Conservation (phyloP, 53 echinoderm and acorn worm genomes). For the Stichopus horrens region DNA sequence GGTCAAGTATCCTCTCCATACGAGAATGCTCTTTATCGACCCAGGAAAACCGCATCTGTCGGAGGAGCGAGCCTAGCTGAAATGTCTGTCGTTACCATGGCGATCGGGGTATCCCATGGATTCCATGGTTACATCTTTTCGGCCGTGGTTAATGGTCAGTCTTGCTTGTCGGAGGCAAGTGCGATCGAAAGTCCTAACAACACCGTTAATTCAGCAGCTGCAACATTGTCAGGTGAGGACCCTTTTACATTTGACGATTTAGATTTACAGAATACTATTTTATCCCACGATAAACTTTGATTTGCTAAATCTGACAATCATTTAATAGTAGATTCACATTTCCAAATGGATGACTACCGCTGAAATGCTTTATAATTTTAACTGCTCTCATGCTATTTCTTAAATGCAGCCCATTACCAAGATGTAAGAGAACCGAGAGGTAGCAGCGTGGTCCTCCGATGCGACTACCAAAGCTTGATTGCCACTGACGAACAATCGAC, state of each 20-base stretch:
- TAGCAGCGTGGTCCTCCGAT: slow-evolving; percentile 60
- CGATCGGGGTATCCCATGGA: slow-evolving; percentile 45
- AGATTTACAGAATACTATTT: too few species aligned
- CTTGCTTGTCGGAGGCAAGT: slow-evolving; percentile 60
- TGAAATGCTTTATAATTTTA: neutral
- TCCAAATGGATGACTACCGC: too few species aligned
- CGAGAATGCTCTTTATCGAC: slow-evolving; percentile 43
- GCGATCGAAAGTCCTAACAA: slow-evolving; percentile 47
- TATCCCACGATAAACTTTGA: too few species aligned
- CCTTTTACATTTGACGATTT: too few species aligned
- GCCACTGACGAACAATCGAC: neutral
- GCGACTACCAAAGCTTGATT: slow-evolving; percentile 60
- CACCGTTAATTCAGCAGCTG: slow-evolving; percentile 72
- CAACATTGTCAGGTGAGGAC: slow-evolving; percentile 71
- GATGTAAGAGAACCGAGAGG: slow-evolving; percentile 60
- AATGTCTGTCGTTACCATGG: slow-evolving; percentile 20
- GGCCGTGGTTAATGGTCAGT: slow-evolving; percentile 57
- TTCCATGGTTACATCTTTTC: slow-evolving; percentile 71
- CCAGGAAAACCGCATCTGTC: slow-evolving; percentile 41
- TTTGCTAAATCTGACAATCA: too few species aligned
- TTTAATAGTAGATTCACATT: too few species aligned
- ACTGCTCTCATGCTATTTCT: neutral
- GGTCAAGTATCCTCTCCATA: slow-evolving; percentile 63
- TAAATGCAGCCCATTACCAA: slow-evolving; percentile 68
- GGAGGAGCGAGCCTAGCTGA: slow-evolving; percentile 64